Evolutionary conservation across 1,140 invertebrate genomes (phyloP).

Genomic region (Megalonaias nervosa): DNA sequence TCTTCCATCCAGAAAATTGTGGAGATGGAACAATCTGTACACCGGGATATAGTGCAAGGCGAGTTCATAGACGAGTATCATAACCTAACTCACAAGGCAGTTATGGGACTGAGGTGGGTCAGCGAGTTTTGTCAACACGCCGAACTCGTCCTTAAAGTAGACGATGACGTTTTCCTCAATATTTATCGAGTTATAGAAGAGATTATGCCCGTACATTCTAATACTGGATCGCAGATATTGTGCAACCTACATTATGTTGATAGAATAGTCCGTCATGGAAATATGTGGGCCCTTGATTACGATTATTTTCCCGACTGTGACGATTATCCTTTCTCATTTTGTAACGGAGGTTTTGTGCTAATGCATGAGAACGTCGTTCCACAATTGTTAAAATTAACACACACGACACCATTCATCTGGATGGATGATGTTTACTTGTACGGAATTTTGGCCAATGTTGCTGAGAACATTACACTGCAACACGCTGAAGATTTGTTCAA

Average conservation of each 20-base stretch:
- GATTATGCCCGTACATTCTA: not conserved
- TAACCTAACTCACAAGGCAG: constrained; percentile 73
- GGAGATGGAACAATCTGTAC: constrained; percentile 26
- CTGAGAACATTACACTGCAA: not conserved
- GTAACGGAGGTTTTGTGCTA: constrained; percentile 65
- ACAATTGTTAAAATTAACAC: constrained; percentile 52
- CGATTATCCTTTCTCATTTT: constrained; percentile 60
- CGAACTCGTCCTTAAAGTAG: constrained; percentile 87
- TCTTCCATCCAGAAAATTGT: constrained; percentile 11
- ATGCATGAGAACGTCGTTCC: constrained; percentile 63
- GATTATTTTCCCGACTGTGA: constrained; percentile 13
- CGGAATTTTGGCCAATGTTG: constrained; percentile 40
- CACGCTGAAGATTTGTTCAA: too few species aligned
- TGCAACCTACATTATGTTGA: constrained; percentile 12
- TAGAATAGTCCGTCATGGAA: constrained; percentile 11
- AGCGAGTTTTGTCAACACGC: constrained; percentile 77
- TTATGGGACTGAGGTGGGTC: constrained; percentile 89
- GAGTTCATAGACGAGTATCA: constrained; percentile 51
- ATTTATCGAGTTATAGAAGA: constrained; percentile 71
- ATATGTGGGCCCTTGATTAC: constrained; percentile 13
- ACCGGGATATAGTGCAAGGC: constrained; percentile 54
- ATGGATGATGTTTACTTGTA: constrained; percentile 69
- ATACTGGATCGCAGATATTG: constrained; percentile 11
- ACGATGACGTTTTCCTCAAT: constrained; percentile 90
- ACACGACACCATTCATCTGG: constrained; percentile 59